These are phyloP conservation scores for Folsomia manolachei DNA, from an alignment of 2,888 invertebrate species.

Conservation along the genomic window DNA sequence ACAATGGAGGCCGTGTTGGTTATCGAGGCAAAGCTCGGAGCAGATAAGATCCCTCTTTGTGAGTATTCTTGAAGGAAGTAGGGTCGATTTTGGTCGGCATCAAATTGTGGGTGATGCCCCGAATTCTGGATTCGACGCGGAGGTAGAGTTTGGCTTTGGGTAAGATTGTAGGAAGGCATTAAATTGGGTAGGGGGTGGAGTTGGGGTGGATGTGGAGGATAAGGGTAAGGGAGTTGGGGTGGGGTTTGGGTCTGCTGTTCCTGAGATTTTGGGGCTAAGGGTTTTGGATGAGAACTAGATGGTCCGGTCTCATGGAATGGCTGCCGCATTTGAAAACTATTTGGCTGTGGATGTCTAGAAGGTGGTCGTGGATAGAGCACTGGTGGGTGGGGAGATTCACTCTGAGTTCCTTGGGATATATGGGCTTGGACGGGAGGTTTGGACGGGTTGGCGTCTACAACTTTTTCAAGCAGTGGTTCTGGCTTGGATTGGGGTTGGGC, in stretches of 20 bases:
- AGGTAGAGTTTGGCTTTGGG: constrained; percentile 32
- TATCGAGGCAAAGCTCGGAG: background rate
- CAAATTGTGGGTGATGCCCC: background rate
- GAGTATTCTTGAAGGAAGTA: constrained; percentile 1
- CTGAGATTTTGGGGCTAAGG: background rate
- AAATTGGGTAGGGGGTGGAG: background rate
- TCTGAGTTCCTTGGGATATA: background rate
- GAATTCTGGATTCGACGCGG: constrained; percentile 19
- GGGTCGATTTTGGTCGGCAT: background rate
- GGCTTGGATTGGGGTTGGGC: background rate
- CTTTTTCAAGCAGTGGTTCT: background rate
- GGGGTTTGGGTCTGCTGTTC: constrained; percentile 7
- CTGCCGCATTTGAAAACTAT: too few relatives aligned
- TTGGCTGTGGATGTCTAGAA: background rate
- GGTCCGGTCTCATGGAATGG: too few relatives aligned
- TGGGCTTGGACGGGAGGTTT: background rate
- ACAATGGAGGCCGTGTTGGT: constrained; percentile 7
- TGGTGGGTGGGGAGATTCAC: background rate
- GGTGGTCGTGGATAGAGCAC: background rate
- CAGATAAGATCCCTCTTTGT: background rate
- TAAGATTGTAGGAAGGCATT: background rate
- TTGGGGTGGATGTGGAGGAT: constrained; percentile 1
- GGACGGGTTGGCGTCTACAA: background rate
- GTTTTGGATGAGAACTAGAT: background rate
- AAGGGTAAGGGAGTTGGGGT: background rate